Conservation (phyloP, 1,140 invertebrate genomes). For the Stenopsyche tienmushanensis region DNA sequence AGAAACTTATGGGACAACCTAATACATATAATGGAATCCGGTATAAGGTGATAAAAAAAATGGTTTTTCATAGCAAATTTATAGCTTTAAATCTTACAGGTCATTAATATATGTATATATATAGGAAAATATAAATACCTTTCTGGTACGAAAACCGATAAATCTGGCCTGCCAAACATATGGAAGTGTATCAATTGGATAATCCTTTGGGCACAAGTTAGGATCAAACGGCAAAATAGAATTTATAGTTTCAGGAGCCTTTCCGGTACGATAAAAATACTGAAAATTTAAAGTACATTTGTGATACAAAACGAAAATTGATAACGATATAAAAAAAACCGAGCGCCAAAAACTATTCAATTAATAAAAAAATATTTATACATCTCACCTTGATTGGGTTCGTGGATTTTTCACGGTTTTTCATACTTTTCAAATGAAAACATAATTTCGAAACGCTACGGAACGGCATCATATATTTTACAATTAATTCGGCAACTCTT, state of each 20-base stretch:
- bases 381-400: conserved; percentile 27
- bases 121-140: too few species aligned
- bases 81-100: too few species aligned
- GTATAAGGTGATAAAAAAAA: too few species aligned
- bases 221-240: conserved; percentile 41
- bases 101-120: too few species aligned
- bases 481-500: neutral
- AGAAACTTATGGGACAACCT: too few species aligned
- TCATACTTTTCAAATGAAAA: too few species aligned
- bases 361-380: neutral
- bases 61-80: too few species aligned
- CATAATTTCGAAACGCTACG: too few species aligned
- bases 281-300: conserved; percentile 39
- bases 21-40: too few species aligned
- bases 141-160: too few species aligned
- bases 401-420: neutral
- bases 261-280: conserved; percentile 45
- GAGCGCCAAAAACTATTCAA: too few species aligned
- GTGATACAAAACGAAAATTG: neutral
- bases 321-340: neutral
- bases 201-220: conserved; percentile 4
- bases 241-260: conserved; percentile 45
- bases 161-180: conserved; percentile 26
- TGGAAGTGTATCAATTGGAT: conserved; percentile 11
- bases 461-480: conserved; percentile 17